phyloP scores from a whole-genome alignment of 2,797 vertebrate genomes.

The Tamandua tetradactyla region DNA sequence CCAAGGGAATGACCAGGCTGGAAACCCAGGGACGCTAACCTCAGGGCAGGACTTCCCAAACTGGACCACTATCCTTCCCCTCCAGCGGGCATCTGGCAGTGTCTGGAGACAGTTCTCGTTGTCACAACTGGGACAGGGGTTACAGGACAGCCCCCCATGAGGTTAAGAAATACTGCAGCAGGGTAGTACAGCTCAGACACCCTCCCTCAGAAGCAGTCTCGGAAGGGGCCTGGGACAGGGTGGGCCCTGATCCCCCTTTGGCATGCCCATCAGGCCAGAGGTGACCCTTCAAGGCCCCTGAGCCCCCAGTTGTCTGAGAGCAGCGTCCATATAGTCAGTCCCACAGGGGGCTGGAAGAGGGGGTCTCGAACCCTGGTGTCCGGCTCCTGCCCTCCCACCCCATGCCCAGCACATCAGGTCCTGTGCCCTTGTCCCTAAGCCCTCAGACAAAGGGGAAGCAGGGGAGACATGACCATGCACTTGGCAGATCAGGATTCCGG shows the following conservation, averaged over 20 bases:
- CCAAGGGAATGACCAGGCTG: background rate
- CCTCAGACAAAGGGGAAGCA: background rate
- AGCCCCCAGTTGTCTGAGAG: background rate
- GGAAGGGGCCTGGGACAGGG: background rate
- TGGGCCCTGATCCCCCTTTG: background rate
- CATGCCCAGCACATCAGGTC: background rate
- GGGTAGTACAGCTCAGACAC: background rate
- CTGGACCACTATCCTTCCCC: background rate
- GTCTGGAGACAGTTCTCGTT: background rate
- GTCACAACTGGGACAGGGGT: background rate
- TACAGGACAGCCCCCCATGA: background rate
- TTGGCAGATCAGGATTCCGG: background rate
- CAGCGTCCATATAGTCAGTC: background rate
- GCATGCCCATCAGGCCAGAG: no score
- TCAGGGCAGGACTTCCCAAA: background rate
- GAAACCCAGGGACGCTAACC: background rate
- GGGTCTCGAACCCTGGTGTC: background rate
- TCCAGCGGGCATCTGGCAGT: background rate
- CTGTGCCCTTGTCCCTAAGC: background rate
- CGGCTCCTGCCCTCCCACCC: background rate
- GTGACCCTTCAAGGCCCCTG: background rate
- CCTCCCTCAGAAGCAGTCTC: background rate
- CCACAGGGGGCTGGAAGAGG: background rate
- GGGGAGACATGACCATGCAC: background rate
- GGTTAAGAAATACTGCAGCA: background rate